phyloP scores from a whole-genome alignment of 2,797 vertebrate species.

The Oreochromis mossambicus region DNA sequence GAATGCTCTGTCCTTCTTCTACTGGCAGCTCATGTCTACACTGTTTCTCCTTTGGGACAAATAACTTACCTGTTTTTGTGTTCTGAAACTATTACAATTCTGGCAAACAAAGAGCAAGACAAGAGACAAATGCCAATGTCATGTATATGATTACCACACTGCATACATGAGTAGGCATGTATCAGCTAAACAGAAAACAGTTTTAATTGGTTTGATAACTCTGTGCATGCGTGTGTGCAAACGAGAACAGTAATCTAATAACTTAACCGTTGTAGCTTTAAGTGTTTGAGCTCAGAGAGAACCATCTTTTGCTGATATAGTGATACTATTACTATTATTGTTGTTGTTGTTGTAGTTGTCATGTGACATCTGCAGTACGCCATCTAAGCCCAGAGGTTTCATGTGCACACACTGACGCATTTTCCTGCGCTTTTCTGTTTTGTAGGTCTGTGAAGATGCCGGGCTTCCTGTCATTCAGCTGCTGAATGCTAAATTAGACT shows the following conservation, averaged over 20 bases:
- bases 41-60: neutral
- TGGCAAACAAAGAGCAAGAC: neutral
- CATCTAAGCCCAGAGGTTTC: neutral
- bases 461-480: slow-evolving; percentile 22
- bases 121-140: neutral
- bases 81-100: neutral
- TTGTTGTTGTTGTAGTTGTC: neutral
- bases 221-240: neutral
- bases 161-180: neutral
- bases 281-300: neutral
- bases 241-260: neutral
- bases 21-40: neutral
- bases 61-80: neutral
- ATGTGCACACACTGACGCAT: neutral
- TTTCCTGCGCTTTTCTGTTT: neutral
- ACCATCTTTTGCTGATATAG: neutral
- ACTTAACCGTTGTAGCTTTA: neutral
- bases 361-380: neutral
- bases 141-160: neutral
- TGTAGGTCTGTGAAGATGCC: slow-evolving; percentile 49
- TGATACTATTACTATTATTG: neutral
- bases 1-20: neutral
- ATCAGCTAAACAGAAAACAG: neutral
- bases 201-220: neutral
- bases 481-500: slow-evolving; percentile 34